A percentile compares a stretch with the other conserved stretches of the same genome.
phyloP scores from a whole-genome alignment of 2,113 vertebrate genomes.

The Scomber japonicus region DNA sequence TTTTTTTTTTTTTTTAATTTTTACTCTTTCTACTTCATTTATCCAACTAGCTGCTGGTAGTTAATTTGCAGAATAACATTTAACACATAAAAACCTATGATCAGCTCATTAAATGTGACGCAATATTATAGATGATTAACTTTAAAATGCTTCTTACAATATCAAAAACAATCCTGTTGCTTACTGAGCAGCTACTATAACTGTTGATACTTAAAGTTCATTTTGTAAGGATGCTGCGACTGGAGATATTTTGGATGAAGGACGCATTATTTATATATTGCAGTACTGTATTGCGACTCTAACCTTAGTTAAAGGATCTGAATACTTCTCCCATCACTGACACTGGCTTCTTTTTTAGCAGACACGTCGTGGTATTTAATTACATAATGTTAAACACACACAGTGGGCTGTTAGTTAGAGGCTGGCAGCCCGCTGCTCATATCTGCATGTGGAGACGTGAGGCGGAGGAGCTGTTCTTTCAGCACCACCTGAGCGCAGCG shows the following conservation, averaged over 20 bases:
- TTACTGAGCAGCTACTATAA: background rate
- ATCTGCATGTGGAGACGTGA: slow-evolving; percentile 8
- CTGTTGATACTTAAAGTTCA: background rate
- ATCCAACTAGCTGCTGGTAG: too few species aligned
- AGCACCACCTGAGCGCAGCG: slow-evolving; percentile 69
- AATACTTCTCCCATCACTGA: background rate
- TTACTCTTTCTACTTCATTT: too few species aligned
- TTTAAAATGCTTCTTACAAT: background rate
- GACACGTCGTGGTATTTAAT: slow-evolving; percentile 15
- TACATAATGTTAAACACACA: slow-evolving; percentile 11
- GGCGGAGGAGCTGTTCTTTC: slow-evolving; percentile 71
- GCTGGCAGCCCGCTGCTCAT: background rate
- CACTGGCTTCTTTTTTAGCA: background rate
- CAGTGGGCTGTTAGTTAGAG: slow-evolving; percentile 14
- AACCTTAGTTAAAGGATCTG: background rate
- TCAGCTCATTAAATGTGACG: too few species aligned
- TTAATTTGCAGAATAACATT: too few species aligned
- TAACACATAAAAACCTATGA: too few species aligned
- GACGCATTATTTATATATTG: too few species aligned
- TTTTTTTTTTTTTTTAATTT: too few species aligned
- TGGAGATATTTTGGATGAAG: background rate
- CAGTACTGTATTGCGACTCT: background rate
- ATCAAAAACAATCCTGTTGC: background rate
- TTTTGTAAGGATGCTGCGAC: background rate
- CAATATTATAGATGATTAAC: too few species aligned